Evolutionary conservation across 2,797 vertebrate species (phyloP), one percentile per base, ranked within the genome.

Genomic region (Lemur catta): DNA sequence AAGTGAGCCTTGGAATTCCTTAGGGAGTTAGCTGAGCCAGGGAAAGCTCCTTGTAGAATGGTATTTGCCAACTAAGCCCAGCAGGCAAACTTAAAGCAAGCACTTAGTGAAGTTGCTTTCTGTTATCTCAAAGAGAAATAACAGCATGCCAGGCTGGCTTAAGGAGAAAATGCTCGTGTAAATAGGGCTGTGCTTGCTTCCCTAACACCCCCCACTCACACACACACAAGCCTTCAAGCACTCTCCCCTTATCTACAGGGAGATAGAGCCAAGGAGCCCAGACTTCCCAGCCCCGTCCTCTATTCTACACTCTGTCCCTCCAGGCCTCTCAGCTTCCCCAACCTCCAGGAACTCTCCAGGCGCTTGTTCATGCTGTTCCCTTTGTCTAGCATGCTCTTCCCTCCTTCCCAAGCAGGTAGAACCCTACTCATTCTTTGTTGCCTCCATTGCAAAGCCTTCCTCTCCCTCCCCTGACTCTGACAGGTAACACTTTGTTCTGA

Each of bases 21-120:
- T 90, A 14, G 20, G 48, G 55, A 52, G 26, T 93, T 43, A 76
- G 11, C 93, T 92, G 72, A 82, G 69, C 85, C 79, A 72, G 78
- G 74, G 91, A 89, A 94, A 97, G 79, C 65, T 95, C 82, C 80
- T 84, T 46, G 43, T 41, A 72, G 48, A 84, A 94, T 22, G 74
- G 43, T 92, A 93, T 95, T 91, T 93, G 80, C 85, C 75, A 84
- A 2, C 38, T 18, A 38, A 91, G 61, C 35, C 65, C 52, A 85
- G 78, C 75, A 94, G 78, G 43, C 72, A 82, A 71, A 90, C 92
- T 79, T 80, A 92, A 79, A 88, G 61, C 72, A 93, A 67, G 79
- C 75, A 93, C 79, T 89, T 84, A 74, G 43, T 79, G 65, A 84
- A 93, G 93, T 5, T 89, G 75, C 82, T 97, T 97, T 96, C 76